Evolutionary conservation across 2,113 vertebrate species (phyloP), one percentile per base, ranked within the genome.

Genomic region (Pristiophorus japonicus): DNA sequence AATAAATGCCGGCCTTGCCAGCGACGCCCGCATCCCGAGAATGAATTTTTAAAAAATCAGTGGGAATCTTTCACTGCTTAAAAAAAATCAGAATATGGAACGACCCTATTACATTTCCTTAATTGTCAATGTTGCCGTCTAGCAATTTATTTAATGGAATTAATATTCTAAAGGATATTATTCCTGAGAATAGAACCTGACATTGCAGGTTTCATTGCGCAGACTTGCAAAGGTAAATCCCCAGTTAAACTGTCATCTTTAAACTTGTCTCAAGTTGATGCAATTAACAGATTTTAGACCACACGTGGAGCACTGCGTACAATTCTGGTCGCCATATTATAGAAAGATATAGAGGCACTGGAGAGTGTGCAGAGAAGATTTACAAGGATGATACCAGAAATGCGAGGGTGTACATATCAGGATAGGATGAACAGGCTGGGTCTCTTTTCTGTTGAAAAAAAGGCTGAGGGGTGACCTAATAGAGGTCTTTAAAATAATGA

Each of bases 101-200:
- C n/a, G 16, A 16, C 34, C 38, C 59, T 22, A 18, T 92, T 38
- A 92, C 18, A 2, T 63, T 38, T 65, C 59, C 62, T 34, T 42
- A 92, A 92, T 42, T 92, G 55, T 20, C 63, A 92, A 38, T 38
- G 34, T 34, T 63, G 63, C 20, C 3, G 7, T 10, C 59, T 8
- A 10, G 88, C 88, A 92, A 63, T 65, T 63, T 92, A 59, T 92
- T 92, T 92, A 92, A 92, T 92, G 88, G 59, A 22, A 92, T 92
- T 92, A 87, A 51, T 51, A 55, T 55, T 87, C 84, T 51, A 65
- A 92, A 91, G 88, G 88, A n/a, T 91, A 91, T 91, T 34, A 91
- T n/a, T 91, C 63, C 14, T 24, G 59, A 63, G 38, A 59, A 92
- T 1, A 92, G 88, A 63, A n/a, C 5, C 20, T 92, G 88, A 92